Percentiles rank a stretch among this genome's conserved stretches.
phyloP scores from a whole-genome alignment of 2,888 invertebrate genomes.

The Lycia hirtaria region DNA sequence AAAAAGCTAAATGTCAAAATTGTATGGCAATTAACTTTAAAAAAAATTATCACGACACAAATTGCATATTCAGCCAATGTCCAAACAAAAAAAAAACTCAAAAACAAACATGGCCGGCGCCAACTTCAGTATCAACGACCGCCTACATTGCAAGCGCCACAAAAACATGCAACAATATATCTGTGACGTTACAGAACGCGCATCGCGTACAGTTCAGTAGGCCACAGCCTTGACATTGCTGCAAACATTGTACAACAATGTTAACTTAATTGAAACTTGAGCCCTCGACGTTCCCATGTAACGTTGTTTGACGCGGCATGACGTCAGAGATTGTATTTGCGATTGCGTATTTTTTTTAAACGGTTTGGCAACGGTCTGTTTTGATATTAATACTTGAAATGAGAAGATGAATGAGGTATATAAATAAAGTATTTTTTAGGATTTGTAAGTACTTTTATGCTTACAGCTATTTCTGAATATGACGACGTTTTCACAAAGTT shows the following conservation, averaged over 20 bases:
- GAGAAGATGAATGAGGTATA: no score
- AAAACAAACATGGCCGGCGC: constrained; percentile 4
- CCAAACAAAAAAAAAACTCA: background rate
- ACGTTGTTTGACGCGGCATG: background rate
- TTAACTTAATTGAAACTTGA: constrained; percentile 12
- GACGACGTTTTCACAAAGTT: no score
- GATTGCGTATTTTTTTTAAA: background rate
- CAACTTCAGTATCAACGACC: constrained; percentile 38
- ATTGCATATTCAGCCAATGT: no score
- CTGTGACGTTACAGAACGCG: constrained; percentile 30
- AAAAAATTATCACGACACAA: no score
- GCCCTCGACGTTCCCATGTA: background rate
- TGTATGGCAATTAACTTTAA: background rate
- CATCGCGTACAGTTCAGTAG: constrained; percentile 41
- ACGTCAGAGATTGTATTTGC: background rate
- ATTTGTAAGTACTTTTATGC: no score
- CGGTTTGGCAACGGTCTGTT: background rate
- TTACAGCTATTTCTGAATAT: no score
- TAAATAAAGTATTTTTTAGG: no score
- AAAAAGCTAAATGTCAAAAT: background rate
- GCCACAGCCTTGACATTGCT: constrained; percentile 48
- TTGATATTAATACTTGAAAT: no score
- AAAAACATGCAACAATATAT: constrained; percentile 28
- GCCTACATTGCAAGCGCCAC: constrained; percentile 45
- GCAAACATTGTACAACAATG: constrained; percentile 20